Percentiles rank a stretch among this genome's conserved stretches.
Conservation (phyloP, 2,113 vertebrate species). For the Larimichthys polyactis region DNA sequence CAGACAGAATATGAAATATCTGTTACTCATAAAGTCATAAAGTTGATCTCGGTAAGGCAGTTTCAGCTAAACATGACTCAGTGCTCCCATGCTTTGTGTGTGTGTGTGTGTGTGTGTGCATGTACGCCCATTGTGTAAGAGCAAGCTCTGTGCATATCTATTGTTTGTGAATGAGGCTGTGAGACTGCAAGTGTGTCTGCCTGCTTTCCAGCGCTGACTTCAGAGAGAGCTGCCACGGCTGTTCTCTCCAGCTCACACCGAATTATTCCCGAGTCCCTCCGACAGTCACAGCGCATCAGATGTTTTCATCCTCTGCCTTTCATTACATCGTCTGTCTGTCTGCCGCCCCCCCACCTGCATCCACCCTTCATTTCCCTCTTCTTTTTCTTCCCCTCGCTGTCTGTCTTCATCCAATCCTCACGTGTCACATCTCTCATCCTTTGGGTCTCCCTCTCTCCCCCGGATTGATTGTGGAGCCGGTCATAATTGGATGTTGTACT, state of each 20-base stretch:
- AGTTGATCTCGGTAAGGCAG: slow-evolving; percentile 20
- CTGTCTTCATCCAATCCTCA: slow-evolving; percentile 15
- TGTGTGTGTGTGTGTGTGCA: neutral
- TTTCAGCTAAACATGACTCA: slow-evolving; percentile 56
- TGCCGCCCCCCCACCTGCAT: neutral
- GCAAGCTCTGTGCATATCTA: neutral
- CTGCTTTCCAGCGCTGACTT: slow-evolving; percentile 45
- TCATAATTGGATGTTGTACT: slow-evolving; percentile 22
- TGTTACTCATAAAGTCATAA: slow-evolving; percentile 42
- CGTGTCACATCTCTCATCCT: slow-evolving; percentile 26
- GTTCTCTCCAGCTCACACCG: slow-evolving; percentile 2
- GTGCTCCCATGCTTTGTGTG: slow-evolving; percentile 34
- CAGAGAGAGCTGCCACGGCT: slow-evolving; percentile 35
- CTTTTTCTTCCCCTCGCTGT: slow-evolving; percentile 6
- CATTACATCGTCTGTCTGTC: slow-evolving; percentile 12
- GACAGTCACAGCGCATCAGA: slow-evolving; percentile 41
- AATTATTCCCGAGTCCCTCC: slow-evolving; percentile 30
- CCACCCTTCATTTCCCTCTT: neutral
- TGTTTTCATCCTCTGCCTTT: slow-evolving; percentile 48
- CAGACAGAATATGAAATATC: slow-evolving; percentile 12
- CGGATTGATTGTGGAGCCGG: neutral
- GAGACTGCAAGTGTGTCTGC: slow-evolving; percentile 9
- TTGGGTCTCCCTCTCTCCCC: slow-evolving; percentile 6
- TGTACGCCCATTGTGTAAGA: slow-evolving; percentile 36
- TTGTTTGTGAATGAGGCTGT: slow-evolving; percentile 24